Evolutionary conservation across 2,888 invertebrate species (phyloP), one percentile per base, ranked within the genome.

Genomic region (Tipula unca): DNA sequence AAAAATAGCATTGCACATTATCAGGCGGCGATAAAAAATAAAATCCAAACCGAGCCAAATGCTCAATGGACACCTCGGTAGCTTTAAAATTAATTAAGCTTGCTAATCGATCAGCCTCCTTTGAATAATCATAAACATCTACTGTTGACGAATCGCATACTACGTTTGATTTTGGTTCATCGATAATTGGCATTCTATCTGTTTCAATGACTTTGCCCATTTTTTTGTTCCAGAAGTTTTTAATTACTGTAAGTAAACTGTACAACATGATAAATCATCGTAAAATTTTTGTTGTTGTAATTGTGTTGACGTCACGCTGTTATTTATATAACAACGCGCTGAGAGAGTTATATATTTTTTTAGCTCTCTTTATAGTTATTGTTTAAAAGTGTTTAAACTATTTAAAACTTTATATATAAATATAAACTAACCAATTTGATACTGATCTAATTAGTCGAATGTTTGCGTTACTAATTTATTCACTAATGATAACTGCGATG

Each of bases 1-100:
- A 96, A 90, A 95, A 96, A 85, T 95, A 94, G 90, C 97, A 97
- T 87, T 94, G 93, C 8, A 97, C 97, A 89, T 94, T 94, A 89
- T 97, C 97, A 42, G 93, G 93, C 87, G 93, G 93, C 32, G 94
- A 93, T 5, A 94, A 93, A 88, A 94, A 97, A 90, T 95, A 96
- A 91, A 98, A 97, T 17, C 98, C 98, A 87, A 95, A 95, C 85
- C 92, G 92, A 0, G 97, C 97, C 88, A 98, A 91, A 82, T 92
- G 92, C 84, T 92, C 91, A 85, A 88, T 90, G 86, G 90, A 89
- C 87, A 90, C 88, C 88, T 89, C 90, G 0, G 69, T 69, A 3
- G 69, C 69, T 69, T 69, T 69, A 69, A 69, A 69, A 69, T 69
- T 69, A 69, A 69, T 69, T 25, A 69, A 10, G 25, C 69, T 69